Evolutionary conservation across 2,888 invertebrate genomes (phyloP), one percentile per base, ranked within the genome.

Genomic region (Synanthedon tipuliformis): DNA sequence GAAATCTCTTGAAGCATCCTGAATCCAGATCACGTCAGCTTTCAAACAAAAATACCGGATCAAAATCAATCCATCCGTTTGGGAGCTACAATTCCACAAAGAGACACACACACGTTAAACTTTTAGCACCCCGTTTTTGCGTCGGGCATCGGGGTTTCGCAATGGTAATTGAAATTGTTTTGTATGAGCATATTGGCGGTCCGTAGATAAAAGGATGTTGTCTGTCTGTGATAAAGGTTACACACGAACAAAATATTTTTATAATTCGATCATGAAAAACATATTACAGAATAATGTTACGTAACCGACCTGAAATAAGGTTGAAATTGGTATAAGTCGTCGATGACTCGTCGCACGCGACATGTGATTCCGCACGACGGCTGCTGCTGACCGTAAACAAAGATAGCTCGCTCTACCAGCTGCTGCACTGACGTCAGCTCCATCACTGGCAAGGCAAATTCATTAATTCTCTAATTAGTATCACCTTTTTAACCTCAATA

Each of bases 261-360:
- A 45, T 15, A 11, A n/a, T 45, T 45, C 15, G 0, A 45, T 45
- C 5, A 12, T 45, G 15, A 45, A 45, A 8, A 45, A 3, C 10
- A 13, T 45, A 7, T 45, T 45, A n/a, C n/a, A 45, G 34, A 34
- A 34, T 34, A 34, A 3, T 34, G 34, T 34, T 34, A 34, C 34
- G 52, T 57, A 53, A 62, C 62, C 60, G 16, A 88, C 88, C 83
- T 81, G 64, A 71, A 69, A 71, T 88, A 88, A n/a, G 88, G 85
- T 68, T 88, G 78, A 59, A 86, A 86, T 55, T 85, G 77, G 70
- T 88, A 87, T 41, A 88, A 71, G 57, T 83, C 83, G 56, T 89
- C 85, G 55, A 89, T 62, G 41, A 88, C 84, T 59, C 81, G 73
- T 53, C 80, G 78, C 54, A 88, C 69, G 54, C 88, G 83, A 63